phyloP scores from a whole-genome alignment of 2,113 vertebrate genomes.

The Daphoenositta chrysoptera region DNA sequence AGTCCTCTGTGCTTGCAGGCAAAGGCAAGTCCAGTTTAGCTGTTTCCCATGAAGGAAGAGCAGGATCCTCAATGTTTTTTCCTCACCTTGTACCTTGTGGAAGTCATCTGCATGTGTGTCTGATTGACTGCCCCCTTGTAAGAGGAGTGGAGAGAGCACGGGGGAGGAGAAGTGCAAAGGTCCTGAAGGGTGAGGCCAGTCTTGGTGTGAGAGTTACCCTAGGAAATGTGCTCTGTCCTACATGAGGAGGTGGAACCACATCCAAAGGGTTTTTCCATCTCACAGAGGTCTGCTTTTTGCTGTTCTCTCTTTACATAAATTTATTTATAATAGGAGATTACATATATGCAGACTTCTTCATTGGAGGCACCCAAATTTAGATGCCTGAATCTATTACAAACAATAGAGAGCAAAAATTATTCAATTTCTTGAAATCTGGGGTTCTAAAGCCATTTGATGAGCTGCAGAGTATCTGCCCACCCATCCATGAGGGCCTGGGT shows the following conservation, averaged over 20 bases:
- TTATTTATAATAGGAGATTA: background rate
- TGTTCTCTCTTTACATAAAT: background rate
- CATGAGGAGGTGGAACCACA: background rate
- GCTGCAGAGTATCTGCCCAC: background rate
- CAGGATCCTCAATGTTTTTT: background rate
- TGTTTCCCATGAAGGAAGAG: background rate
- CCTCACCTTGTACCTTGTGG: background rate
- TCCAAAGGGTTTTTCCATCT: background rate
- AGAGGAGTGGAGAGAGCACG: fast-evolving
- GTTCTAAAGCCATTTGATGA: background rate
- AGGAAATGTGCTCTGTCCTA: background rate
- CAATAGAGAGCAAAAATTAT: background rate
- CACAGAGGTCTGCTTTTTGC: background rate
- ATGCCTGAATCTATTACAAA: background rate
- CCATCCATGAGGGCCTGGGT: background rate
- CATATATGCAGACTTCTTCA: background rate
- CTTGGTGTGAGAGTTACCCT: background rate
- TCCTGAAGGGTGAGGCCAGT: background rate
- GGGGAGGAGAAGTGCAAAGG: background rate
- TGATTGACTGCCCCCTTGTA: background rate
- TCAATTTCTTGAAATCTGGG: background rate
- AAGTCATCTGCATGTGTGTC: background rate
- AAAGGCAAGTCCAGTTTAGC: background rate
- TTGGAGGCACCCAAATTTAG: background rate
- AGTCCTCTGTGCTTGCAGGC: background rate